phyloP scores from a whole-genome alignment of 2,888 invertebrate species.

The Aphodius sticticus region DNA sequence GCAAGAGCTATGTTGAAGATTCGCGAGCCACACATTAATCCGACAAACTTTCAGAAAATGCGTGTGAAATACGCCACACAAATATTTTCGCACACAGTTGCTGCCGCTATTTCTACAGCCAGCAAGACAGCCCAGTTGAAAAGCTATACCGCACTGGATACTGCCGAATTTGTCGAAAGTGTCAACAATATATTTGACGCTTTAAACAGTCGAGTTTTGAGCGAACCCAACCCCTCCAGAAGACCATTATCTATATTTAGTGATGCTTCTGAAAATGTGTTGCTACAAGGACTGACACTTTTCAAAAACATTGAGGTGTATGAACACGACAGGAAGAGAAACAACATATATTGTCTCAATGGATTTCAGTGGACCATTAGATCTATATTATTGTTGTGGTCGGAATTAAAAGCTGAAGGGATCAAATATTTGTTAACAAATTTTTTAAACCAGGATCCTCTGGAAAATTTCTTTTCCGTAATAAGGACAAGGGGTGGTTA shows the following conservation, averaged over 20 bases:
- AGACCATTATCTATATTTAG: constrained; percentile 36
- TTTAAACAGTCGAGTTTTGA: constrained; percentile 36
- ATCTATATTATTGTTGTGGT: constrained; percentile 33
- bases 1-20: constrained; percentile 36
- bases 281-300: neutral
- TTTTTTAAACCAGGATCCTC: constrained; percentile 33
- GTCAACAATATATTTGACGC: constrained; percentile 40
- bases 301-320: constrained; percentile 31
- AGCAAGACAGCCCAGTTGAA: constrained; percentile 31
- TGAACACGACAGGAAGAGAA: constrained; percentile 26
- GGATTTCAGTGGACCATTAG: constrained; percentile 35
- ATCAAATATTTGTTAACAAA: constrained; percentile 32
- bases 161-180: constrained; percentile 37
- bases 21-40: constrained; percentile 28
- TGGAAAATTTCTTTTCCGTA: constrained; percentile 36
- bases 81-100: constrained; percentile 34
- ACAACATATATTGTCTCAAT: constrained; percentile 36
- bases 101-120: constrained; percentile 38
- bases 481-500: constrained; percentile 34
- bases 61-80: constrained; percentile 35
- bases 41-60: constrained; percentile 38
- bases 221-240: constrained; percentile 34
- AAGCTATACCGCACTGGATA: constrained; percentile 35
- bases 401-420: constrained; percentile 18
- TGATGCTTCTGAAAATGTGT: constrained; percentile 18